Percentiles rank a stretch among this genome's conserved stretches.
These are phyloP conservation scores for Toxotes lorentzi DNA, from an alignment of 2,797 vertebrate species.

Conservation along the genomic window DNA sequence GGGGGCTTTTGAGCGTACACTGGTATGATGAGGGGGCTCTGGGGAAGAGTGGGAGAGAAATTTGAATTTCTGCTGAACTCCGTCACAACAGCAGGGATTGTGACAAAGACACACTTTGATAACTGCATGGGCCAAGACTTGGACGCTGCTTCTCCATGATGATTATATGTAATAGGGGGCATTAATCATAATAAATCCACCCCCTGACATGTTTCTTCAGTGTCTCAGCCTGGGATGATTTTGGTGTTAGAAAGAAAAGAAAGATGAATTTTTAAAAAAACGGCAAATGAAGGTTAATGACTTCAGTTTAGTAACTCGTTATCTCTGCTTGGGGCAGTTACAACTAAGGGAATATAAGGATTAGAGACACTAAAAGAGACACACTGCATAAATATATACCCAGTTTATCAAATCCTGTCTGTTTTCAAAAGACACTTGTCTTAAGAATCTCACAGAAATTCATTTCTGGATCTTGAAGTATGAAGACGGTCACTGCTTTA, in stretches of 20 bases:
- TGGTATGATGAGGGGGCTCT: conserved; percentile 71
- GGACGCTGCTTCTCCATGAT: conserved; percentile 78
- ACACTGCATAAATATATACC: not conserved
- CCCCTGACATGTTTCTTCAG: conserved; percentile 68
- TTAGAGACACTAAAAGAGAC: not conserved
- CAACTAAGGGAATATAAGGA: not conserved
- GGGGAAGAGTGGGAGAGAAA: conserved; percentile 81
- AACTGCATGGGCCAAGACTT: conserved; percentile 56
- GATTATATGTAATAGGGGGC: conserved; percentile 71
- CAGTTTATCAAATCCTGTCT: not conserved
- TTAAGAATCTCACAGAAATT: not conserved
- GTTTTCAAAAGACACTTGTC: not conserved
- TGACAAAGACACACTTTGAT: conserved; percentile 81
- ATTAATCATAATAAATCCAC: conserved; percentile 77
- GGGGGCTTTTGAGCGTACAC: conserved; percentile 52
- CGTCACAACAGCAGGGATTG: conserved; percentile 74
- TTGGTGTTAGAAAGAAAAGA: conserved; percentile 24
- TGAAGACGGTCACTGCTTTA: not conserved
- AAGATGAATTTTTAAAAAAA: conserved; percentile 7
- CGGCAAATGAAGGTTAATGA: conserved; percentile 10
- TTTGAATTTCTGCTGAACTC: conserved; percentile 80
- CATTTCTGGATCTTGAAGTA: not conserved
- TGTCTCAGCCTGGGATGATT: conserved; percentile 29
- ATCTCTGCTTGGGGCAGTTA: not conserved
- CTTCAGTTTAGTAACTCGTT: conserved; percentile 30